Evolutionary conservation across 1,140 invertebrate species (phyloP), one percentile per base, ranked within the genome.

Genomic region (Meteorus sp.): DNA sequence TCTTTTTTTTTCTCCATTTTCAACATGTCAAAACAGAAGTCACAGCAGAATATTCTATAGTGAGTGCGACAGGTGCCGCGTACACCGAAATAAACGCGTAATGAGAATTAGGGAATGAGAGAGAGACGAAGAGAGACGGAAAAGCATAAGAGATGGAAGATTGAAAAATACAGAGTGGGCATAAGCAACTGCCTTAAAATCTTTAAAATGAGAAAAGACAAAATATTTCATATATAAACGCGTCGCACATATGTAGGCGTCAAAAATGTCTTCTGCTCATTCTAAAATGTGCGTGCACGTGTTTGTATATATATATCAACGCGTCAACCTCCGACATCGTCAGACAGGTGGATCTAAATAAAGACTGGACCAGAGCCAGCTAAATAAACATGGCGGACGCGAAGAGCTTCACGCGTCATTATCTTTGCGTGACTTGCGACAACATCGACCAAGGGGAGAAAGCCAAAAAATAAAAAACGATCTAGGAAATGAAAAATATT

Each of bases 341-440:
- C 71, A 67, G 76, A 80, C 78, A 80, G 78, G 78, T 80, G 78
- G 76, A 73, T 75, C 77, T 79, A 80, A 78, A 80, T 80, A 75
- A 79, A 80, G 75, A 77, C 70, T 78, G 77, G 78, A 80, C 69
- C 70, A 62, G 64, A 68, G 78, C 78, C 78, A 80, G 31, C 35
- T 52, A 52, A 4, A 3, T 39, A 39, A 9, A 25, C 37, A 59
- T 52, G 35, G 45, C 52, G 56, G 56, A 47, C 22, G 48, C 22
- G 19, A 23, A 20, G 23, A 20, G 22, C 35, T 50, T 15, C 45
- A 50, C 31, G 47, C 47, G 17, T 59, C 39, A 37, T 59, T 59
- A 59, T 59, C 56, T 57, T 23, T n/a, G n/a, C n/a, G n/a, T 20
- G 23, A 59, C 48, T 43, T 44, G 48, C 48, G 56, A 58, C 45